Base-by-base conservation (phyloP, 2,888 invertebrate species). In the Cordylochernes scorpioides region DNA sequence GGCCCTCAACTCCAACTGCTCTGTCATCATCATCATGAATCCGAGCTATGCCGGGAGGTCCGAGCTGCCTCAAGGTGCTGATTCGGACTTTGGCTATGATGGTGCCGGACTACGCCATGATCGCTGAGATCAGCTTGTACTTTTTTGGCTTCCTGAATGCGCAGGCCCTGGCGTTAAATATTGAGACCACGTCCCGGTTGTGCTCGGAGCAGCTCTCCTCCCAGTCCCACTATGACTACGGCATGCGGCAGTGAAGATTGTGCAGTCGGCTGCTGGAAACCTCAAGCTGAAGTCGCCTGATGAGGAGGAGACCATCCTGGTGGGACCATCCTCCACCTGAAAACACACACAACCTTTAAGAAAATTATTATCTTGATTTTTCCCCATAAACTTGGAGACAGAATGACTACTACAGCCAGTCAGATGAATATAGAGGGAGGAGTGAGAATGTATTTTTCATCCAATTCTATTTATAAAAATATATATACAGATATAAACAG, bases 171-270 rank as follows among this genome's bases (percentile, higher is more conserved):
- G 68, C 86, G 0, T 72, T 74, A 40, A 88, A 88, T 60, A 84
- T 91, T 41, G 82, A 88, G n/a, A 75, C 82, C 46, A 78, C 80
- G 0, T 86, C 88, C 56, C 73, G 84, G 50, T 57, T 91, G 33
- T 86, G 84, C 51, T 86, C 84, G 1, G 82, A 86, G 49, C 86
- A 84, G 54, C 59, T 88, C 30, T 82, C 80, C 0, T 78, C 80
- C 0, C 84, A 84, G 58, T 72, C 72, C 49, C 86, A 86, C 53
- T 88, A 88, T 51, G 86, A 88, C 59, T 88, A 86, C 52, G 86
- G 77, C 35, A 84, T 88, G 84, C 59, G 88, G 41, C 86, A 4
- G 82, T 86, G 8, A 88, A 88, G 48, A 69, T 74, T 2, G 77
- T 78, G 8, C 55, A 78, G 27, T 67, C 70, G 3, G 80, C 82